Evolutionary conservation across 2,888 invertebrate species (phyloP).

Genomic region (Mellilla xanthometata): DNA sequence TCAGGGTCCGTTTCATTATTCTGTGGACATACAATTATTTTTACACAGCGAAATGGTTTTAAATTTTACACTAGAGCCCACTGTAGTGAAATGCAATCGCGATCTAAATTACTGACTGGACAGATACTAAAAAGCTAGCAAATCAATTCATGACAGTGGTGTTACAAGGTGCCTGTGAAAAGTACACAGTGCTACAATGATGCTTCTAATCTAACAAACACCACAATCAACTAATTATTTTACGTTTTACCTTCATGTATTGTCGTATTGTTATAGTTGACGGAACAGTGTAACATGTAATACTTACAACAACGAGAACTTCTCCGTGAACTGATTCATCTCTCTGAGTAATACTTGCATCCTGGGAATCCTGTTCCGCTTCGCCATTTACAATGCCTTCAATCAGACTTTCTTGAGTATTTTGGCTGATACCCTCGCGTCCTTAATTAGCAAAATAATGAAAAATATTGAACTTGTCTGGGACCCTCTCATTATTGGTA

Average conservation of each 20-base stretch:
- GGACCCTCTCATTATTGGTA: slow-evolving; percentile 69
- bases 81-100: slow-evolving; percentile 46
- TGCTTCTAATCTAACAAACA: slow-evolving; percentile 73
- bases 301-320: slow-evolving; percentile 74
- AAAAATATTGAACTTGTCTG: slow-evolving; percentile 78
- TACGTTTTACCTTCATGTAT: slow-evolving; percentile 67
- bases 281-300: slow-evolving; percentile 38
- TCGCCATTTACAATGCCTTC: slow-evolving; percentile 76
- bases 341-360: slow-evolving; percentile 71
- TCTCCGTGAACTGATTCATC: slow-evolving; percentile 65
- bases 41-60: background rate
- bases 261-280: slow-evolving; percentile 55
- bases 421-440: slow-evolving; percentile 69
- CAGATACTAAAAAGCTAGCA: slow-evolving; percentile 77
- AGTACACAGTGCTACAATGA: slow-evolving; percentile 70
- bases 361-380: slow-evolving; percentile 73
- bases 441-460: slow-evolving; percentile 81
- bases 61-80: slow-evolving; percentile 1
- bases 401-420: slow-evolving; percentile 74
- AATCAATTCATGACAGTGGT: slow-evolving; percentile 72
- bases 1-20: slow-evolving; percentile 84
- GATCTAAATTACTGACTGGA: slow-evolving; percentile 46
- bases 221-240: slow-evolving; percentile 70
- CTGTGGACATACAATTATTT: slow-evolving; percentile 44
- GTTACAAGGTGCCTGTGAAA: slow-evolving; percentile 69